phyloP scores from a whole-genome alignment of 2,888 invertebrate species.

The Silvanus unidentatus region DNA sequence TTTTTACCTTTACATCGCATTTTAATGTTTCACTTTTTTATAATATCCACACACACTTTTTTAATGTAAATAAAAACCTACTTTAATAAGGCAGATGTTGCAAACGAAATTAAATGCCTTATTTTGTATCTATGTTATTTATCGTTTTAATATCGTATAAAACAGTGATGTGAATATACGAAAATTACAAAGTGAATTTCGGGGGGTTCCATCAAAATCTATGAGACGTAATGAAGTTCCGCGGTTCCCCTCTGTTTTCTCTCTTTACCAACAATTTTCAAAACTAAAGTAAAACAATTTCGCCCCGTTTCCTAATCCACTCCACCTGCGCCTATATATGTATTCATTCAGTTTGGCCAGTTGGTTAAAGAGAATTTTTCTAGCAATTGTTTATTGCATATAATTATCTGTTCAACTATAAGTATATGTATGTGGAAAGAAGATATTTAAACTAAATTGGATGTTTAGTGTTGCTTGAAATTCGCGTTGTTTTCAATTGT shows the following conservation, averaged over 20 bases:
- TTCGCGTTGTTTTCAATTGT: constrained; percentile 25
- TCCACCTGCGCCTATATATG: constrained; percentile 1
- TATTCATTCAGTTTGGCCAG: too few relatives aligned
- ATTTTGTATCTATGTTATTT: constrained; percentile 3
- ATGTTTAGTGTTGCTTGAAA: constrained; percentile 28
- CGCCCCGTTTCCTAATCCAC: neutral
- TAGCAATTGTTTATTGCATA: too few relatives aligned
- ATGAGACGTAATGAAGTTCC: constrained; percentile 5
- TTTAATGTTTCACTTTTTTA: too few relatives aligned
- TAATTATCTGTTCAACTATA: too few relatives aligned
- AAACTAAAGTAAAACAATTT: constrained; percentile 4
- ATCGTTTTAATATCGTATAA: constrained; percentile 5
- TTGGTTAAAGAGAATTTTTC: too few relatives aligned
- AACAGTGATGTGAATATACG: constrained; percentile 1
- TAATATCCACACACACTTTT: too few relatives aligned
- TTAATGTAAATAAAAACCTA: too few relatives aligned
- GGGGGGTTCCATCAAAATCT: constrained; percentile 3
- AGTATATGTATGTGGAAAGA: too few relatives aligned
- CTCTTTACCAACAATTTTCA: constrained; percentile 1
- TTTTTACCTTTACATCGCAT: too few relatives aligned
- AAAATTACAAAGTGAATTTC: neutral
- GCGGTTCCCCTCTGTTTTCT: neutral
- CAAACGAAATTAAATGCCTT: constrained; percentile 3
- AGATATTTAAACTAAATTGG: constrained; percentile 28
- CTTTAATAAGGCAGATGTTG: constrained; percentile 4